Evolutionary conservation across 2,113 vertebrate genomes (phyloP), one percentile per base, ranked within the genome.

Genomic region (Gnathonemus echidnorhynchus): DNA sequence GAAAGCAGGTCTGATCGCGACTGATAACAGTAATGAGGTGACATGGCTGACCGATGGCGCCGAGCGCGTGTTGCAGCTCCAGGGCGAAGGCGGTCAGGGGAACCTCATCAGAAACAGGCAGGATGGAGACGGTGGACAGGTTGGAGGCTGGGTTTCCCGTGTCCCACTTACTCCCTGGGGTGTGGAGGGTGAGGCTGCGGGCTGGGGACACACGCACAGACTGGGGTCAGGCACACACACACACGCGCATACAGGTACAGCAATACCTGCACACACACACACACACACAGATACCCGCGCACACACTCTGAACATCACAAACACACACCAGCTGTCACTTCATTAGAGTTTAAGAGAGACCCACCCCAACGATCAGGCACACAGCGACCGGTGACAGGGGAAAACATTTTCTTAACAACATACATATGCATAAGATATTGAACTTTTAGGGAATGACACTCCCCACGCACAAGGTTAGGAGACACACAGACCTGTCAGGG

Each of bases 101-200:
- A 62, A 98, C 98, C 0, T 99, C 98, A 62, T 99, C 98, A 0
- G 98, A 97, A 74, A 97, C 98, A 0, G 98, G 98, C 93, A 99
- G 95, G 90, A 97, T 95, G 0, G 97, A 94, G 49, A 99, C 97
- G 0, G 98, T 99, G 92, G 97, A 97, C 9, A 99, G 95, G 91
- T 99, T 99, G 92, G 96, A 97, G 46, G 95, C 97, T 0, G 97
- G 96, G 77, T 97, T 98, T 6, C 97, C 97, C 0, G 95, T 91
- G 49, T 99, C 98, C 98, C 97, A 98, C 91, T 98, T 98, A 94
- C 95, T 97, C 91, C 94, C 93, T 0, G 95, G 91, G 0, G 96
- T 93, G 86, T 96, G 95, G 0, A 98, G 92, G 6, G 96, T 96
- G 2, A 98, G 92, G 45, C 95, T 95, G 42, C 95, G 96, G 91